Conservation (phyloP, 2,113 vertebrate species). For the Phrynocephalus versicolor region DNA sequence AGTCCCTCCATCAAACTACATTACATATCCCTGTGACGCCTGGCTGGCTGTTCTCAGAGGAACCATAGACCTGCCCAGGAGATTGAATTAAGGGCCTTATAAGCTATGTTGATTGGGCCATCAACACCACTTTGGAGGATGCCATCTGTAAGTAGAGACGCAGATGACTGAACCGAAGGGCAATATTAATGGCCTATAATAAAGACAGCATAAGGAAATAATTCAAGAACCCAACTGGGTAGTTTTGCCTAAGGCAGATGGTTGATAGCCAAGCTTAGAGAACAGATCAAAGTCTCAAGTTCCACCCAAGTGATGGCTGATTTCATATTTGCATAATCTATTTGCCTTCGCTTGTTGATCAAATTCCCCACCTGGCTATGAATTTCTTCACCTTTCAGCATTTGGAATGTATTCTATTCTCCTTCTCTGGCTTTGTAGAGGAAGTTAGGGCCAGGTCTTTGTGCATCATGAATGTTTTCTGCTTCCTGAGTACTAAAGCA, state of each 20-base stretch:
- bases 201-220: neutral
- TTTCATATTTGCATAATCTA: neutral
- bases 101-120: neutral
- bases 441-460: neutral
- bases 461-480: neutral
- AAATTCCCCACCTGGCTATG: constrained; percentile 19
- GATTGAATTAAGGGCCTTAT: neutral
- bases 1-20: neutral
- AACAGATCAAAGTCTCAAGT: neutral
- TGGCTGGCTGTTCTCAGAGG: neutral
- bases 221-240: constrained; percentile 9
- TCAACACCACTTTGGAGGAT: neutral
- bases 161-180: constrained; percentile 18
- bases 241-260: constrained; percentile 2
- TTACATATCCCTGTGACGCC: neutral
- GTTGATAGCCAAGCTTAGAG: constrained; percentile 4
- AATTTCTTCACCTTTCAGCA: neutral
- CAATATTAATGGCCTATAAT: constrained; percentile 11
- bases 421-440: neutral
- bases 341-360: neutral
- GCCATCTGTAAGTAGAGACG: neutral
- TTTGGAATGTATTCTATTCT: neutral
- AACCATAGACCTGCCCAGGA: neutral
- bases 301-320: neutral
- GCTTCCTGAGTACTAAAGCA: too few relatives aligned